These are phyloP conservation scores for Petromus typicus DNA, from an alignment of 2,113 vertebrate genomes.

Conservation along the genomic window DNA sequence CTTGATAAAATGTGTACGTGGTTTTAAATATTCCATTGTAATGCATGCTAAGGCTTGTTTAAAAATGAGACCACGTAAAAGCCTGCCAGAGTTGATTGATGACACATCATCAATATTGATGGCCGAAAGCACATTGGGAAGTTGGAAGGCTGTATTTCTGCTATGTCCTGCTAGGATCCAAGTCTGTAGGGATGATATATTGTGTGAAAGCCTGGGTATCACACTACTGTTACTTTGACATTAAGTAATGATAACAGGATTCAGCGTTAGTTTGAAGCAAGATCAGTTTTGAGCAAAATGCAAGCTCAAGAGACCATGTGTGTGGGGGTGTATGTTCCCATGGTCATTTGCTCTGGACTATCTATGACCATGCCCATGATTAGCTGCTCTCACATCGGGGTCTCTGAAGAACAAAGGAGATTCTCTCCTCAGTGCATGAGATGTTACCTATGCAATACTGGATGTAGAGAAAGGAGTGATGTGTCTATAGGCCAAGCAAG, in stretches of 20 bases:
- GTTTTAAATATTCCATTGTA: constrained; percentile 87
- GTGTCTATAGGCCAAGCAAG: not conserved
- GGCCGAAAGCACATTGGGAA: constrained; percentile 76
- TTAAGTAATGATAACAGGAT: constrained; percentile 86
- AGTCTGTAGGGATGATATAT: constrained; percentile 85
- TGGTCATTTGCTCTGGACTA: not conserved
- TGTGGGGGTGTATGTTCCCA: not conserved
- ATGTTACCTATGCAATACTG: not conserved
- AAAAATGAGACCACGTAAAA: constrained; percentile 88
- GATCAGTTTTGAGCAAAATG: constrained; percentile 78
- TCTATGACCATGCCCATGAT: not conserved
- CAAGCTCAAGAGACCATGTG: not conserved
- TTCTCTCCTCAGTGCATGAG: not conserved
- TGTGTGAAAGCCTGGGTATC: constrained; percentile 80
- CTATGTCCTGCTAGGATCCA: constrained; percentile 85
- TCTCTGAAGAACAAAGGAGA: not conserved
- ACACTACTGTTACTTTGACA: constrained; percentile 72
- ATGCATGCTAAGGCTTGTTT: constrained; percentile 86
- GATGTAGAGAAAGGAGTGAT: not conserved
- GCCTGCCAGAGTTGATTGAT: constrained; percentile 87
- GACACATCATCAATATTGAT: constrained; percentile 85
- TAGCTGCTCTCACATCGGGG: not conserved
- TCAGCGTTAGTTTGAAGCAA: constrained; percentile 77
- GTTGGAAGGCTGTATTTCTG: constrained; percentile 83
- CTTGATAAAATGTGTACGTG: constrained; percentile 84